Evolutionary conservation across 64 coral and sea anemone genomes (phyloP).

Genomic region (Stylophora pistillata): DNA sequence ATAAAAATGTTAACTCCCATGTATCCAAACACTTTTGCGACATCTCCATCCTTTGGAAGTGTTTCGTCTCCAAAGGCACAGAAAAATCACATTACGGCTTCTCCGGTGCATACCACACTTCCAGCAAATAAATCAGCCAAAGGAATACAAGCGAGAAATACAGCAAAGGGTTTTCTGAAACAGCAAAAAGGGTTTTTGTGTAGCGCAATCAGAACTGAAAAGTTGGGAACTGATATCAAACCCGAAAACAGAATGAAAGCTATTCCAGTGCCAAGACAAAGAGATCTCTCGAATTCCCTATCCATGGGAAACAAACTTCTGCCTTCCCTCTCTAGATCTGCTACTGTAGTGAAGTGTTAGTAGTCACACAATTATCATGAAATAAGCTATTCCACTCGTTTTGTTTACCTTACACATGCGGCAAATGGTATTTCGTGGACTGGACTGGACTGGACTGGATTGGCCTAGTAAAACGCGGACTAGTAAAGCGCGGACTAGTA

Average conservation of each 20-base stretch:
- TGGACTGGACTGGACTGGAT: too few species aligned
- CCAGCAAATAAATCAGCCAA: neutral
- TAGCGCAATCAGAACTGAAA: neutral
- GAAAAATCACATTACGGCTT: neutral
- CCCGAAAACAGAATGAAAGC: neutral
- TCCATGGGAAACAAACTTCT: neutral
- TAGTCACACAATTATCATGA: too few species aligned
- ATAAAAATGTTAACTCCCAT: slow-evolving; percentile 15
- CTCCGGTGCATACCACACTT: neutral
- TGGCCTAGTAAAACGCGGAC: too few species aligned
- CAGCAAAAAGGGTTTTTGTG: neutral
- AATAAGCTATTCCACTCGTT: too few species aligned
- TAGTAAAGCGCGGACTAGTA: too few species aligned
- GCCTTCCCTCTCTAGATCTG: too few species aligned
- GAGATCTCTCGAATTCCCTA: neutral
- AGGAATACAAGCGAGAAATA: neutral
- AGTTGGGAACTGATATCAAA: neutral
- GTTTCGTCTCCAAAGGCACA: neutral
- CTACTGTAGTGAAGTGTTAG: too few species aligned
- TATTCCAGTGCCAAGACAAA: slow-evolving; percentile 14
- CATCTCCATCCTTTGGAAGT: slow-evolving; percentile 3
- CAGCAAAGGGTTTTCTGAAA: neutral
- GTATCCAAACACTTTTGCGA: neutral
- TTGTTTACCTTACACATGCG: too few species aligned
- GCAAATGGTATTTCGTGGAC: too few species aligned